phyloP scores from a whole-genome alignment of 2,113 vertebrate genomes.

The Blennius ocellaris region DNA sequence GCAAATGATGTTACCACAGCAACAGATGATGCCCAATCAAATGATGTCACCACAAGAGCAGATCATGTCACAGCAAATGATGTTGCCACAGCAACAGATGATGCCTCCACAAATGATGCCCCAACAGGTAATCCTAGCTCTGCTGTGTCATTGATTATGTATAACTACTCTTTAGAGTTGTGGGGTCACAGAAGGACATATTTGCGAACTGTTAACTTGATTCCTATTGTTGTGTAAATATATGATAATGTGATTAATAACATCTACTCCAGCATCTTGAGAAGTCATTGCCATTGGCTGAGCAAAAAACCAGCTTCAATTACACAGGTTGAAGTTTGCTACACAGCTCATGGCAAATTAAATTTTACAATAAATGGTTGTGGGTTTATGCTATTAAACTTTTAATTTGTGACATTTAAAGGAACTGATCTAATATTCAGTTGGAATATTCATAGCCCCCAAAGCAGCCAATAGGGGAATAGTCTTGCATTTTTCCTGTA shows the following conservation, averaged over 20 bases:
- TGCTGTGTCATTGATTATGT: conserved; percentile 22
- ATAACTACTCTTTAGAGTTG: background rate
- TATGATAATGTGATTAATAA: background rate
- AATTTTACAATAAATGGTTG: background rate
- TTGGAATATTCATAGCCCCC: background rate
- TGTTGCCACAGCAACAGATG: conserved; percentile 41
- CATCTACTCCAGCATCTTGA: too few species aligned
- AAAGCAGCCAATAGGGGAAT: background rate
- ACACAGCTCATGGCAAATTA: background rate
- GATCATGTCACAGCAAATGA: conserved; percentile 57
- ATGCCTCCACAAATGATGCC: conserved; percentile 36
- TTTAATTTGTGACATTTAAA: background rate
- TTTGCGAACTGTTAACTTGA: background rate
- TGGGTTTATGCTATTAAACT: background rate
- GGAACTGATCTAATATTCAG: background rate
- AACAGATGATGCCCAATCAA: conserved; percentile 35
- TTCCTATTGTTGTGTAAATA: background rate
- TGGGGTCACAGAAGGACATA: background rate
- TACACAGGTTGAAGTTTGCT: background rate
- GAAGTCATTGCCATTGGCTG: background rate
- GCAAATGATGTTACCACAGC: conserved; percentile 33
- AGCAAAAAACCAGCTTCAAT: background rate
- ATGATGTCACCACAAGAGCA: conserved; percentile 43
- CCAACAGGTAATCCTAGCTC: conserved; percentile 60
- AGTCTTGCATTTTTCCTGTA: background rate